phyloP scores from a whole-genome alignment of 92 coral and sea anemone genomes.

The Nematostella vectensis region DNA sequence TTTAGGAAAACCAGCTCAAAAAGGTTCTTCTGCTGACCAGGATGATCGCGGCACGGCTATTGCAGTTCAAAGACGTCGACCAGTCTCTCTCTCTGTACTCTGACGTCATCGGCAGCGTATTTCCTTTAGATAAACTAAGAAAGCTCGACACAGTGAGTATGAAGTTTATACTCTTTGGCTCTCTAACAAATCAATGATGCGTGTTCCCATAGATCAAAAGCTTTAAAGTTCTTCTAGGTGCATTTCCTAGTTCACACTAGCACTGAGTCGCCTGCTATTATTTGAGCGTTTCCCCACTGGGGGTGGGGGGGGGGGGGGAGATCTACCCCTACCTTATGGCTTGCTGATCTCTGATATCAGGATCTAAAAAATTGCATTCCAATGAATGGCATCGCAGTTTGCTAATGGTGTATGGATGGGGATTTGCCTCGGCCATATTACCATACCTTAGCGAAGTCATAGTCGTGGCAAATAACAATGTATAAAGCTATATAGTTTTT shows the following conservation, averaged over 20 bases:
- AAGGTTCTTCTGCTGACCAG: conserved; percentile 62
- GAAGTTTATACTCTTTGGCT: not conserved
- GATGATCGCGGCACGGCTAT: conserved; percentile 73
- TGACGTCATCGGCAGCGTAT: conserved; percentile 57
- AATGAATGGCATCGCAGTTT: too few relatives aligned
- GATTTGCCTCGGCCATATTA: too few relatives aligned
- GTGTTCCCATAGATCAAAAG: not conserved
- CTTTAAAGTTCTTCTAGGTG: too few relatives aligned
- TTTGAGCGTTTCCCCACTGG: not conserved
- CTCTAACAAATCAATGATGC: not conserved
- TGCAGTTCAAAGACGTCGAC: conserved; percentile 52
- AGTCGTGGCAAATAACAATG: too few relatives aligned
- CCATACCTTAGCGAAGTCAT: too few relatives aligned
- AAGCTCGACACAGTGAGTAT: conserved; percentile 49
- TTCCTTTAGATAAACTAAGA: conserved; percentile 48
- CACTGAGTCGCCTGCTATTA: not conserved
- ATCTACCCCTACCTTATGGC: too few relatives aligned
- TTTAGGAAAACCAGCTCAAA: conserved; percentile 65
- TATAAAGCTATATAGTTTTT: too few relatives aligned
- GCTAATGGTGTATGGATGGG: too few relatives aligned
- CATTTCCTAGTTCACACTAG: too few relatives aligned
- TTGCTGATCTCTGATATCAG: too few relatives aligned
- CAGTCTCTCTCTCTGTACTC: conserved; percentile 45
- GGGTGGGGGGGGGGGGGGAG: too few relatives aligned
- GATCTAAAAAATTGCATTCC: too few relatives aligned